phyloP scores from a whole-genome alignment of 2,113 vertebrate genomes.

The Cebus imitator region DNA sequence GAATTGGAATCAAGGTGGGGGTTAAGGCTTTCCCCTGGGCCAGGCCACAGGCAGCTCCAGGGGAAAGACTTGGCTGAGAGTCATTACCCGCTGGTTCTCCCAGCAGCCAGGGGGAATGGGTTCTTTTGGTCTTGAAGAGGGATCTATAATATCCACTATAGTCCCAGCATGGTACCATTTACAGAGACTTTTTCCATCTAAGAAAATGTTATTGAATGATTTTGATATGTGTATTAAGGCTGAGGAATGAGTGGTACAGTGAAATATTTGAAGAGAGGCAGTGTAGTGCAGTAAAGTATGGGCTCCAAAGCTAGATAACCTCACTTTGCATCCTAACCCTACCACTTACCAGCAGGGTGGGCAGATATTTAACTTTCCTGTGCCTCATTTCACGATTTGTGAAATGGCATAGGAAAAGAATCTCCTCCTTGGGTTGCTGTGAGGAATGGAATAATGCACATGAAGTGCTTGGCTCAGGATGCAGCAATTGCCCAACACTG shows the following conservation, averaged over 20 bases:
- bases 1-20: neutral
- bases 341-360: neutral
- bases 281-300: neutral
- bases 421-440: neutral
- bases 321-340: neutral
- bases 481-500: neutral
- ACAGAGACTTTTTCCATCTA: neutral
- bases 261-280: neutral
- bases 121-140: neutral
- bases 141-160: neutral
- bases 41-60: neutral
- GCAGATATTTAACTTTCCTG: neutral
- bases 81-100: neutral
- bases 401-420: neutral
- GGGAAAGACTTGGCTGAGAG: neutral
- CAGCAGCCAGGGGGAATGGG: neutral
- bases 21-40: neutral
- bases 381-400: neutral
- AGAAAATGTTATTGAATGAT: neutral
- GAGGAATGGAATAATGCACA: neutral
- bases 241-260: neutral
- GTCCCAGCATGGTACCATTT: neutral
- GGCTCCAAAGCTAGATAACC: neutral
- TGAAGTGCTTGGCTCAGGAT: neutral
- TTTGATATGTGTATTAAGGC: neutral